Conservation (phyloP, 2,888 invertebrate species). For the Sympetrum striolatum region DNA sequence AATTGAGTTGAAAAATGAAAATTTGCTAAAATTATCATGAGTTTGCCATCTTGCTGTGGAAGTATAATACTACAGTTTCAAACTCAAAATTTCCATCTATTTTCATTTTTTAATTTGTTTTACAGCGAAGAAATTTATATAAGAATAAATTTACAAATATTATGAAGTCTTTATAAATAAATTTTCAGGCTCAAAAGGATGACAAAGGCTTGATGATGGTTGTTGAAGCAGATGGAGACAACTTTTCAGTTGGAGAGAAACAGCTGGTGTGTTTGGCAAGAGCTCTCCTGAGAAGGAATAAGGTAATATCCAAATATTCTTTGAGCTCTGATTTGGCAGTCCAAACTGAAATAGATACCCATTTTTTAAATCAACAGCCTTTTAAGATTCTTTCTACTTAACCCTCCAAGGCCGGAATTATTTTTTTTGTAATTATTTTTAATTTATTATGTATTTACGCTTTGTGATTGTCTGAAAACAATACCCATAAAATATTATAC, state of each 20-base stretch:
- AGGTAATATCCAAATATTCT: conserved; percentile 48
- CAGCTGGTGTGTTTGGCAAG: conserved; percentile 55
- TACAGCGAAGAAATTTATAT: neutral
- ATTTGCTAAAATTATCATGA: too few species aligned
- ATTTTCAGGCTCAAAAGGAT: conserved; percentile 11
- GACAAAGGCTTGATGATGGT: conserved; percentile 47
- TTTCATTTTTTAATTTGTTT: neutral
- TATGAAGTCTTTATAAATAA: neutral
- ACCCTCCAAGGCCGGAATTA: too few species aligned
- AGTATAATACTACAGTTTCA: too few species aligned
- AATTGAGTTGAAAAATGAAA: too few species aligned
- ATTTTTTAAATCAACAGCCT: too few species aligned
- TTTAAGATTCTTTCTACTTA: too few species aligned
- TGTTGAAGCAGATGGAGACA: conserved; percentile 50
- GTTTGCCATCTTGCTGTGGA: too few species aligned
- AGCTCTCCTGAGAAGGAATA: conserved; percentile 54
- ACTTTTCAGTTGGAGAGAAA: conserved; percentile 54
- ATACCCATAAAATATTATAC: too few species aligned
- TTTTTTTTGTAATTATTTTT: too few species aligned
- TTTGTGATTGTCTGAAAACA: too few species aligned
- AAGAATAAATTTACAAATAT: neutral
- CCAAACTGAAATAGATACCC: too few species aligned
- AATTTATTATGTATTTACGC: too few species aligned
- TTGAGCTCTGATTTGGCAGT: neutral
- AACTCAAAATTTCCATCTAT: neutral